Evolutionary conservation across 2,113 vertebrate species (phyloP).

Genomic region (Eolophus roseicapilla): DNA sequence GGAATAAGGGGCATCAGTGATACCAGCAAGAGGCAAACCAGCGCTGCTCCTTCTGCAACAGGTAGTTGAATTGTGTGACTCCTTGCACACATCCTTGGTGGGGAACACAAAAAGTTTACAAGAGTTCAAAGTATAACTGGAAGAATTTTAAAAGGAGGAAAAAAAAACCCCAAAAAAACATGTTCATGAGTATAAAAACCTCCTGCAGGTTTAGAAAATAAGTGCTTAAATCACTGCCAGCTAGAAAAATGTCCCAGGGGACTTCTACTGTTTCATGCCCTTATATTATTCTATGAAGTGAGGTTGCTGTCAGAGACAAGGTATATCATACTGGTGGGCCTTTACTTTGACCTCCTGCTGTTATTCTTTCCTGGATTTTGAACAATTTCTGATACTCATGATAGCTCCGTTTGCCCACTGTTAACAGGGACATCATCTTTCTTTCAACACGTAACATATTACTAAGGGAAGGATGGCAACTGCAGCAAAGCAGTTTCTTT

Average conservation of each 20-base stretch:
- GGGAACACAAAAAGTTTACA: not conserved
- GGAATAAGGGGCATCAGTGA: not conserved
- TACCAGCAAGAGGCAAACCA: not conserved
- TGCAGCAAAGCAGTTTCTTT: not conserved
- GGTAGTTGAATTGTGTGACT: not conserved
- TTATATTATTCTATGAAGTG: not conserved
- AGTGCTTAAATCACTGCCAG: not conserved
- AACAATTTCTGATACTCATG: not conserved
- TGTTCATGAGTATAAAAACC: not conserved
- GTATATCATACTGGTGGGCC: not conserved
- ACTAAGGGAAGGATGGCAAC: not conserved
- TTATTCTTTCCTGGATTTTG: not conserved
- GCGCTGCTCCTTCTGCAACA: not conserved
- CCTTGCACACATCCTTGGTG: not conserved
- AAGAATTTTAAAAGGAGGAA: not conserved
- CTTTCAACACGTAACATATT: rapidly evolving
- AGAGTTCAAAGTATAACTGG: not conserved
- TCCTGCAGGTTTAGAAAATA: not conserved
- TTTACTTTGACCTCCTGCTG: not conserved
- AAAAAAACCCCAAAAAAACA: not conserved
- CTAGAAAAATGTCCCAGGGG: not conserved
- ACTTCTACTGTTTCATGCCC: not conserved
- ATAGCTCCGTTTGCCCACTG: not conserved
- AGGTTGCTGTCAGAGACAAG: not conserved
- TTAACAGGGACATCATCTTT: not conserved